Evolutionary conservation across 2,888 invertebrate species (phyloP).

Genomic region (Napeogenes inachia): DNA sequence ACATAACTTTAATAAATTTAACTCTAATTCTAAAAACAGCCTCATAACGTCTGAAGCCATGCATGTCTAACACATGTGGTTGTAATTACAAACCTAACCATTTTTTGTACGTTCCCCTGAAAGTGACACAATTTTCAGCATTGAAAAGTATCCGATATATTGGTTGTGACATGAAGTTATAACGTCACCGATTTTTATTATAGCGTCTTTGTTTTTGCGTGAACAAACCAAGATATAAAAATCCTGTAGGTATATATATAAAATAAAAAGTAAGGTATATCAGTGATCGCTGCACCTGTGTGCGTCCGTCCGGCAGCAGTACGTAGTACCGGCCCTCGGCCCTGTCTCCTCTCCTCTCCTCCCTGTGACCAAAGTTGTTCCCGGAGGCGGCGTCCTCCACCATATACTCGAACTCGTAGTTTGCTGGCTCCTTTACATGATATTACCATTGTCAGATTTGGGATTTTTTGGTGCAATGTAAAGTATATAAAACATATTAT

Average conservation of each 20-base stretch:
- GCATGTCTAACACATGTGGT: too few species aligned
- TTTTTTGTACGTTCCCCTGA: too few species aligned
- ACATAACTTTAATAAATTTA: background rate
- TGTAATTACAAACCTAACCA: too few species aligned
- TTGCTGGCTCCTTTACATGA: conserved; percentile 77
- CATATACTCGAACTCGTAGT: conserved; percentile 83
- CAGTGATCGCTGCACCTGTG: conserved; percentile 61
- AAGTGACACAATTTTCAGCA: too few species aligned
- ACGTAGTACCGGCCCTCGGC: conserved; percentile 82
- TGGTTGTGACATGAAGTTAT: background rate
- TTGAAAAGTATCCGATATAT: background rate
- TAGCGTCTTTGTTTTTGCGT: background rate
- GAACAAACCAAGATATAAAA: background rate
- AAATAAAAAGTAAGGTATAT: too few species aligned
- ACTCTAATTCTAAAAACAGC: too few species aligned
- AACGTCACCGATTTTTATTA: background rate
- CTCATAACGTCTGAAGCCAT: too few species aligned
- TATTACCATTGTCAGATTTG: conserved; percentile 11
- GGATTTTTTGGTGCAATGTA: too few species aligned
- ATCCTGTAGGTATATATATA: background rate
- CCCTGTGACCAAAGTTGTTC: conserved; percentile 82
- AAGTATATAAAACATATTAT: too few species aligned
- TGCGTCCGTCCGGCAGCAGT: conserved; percentile 81
- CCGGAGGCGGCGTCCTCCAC: conserved; percentile 81
- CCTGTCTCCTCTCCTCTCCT: conserved; percentile 79